Percentiles rank a stretch among this genome's conserved stretches.
Evolutionary conservation across 1,140 invertebrate genomes (phyloP).

Genomic region (Amyelois transitella): DNA sequence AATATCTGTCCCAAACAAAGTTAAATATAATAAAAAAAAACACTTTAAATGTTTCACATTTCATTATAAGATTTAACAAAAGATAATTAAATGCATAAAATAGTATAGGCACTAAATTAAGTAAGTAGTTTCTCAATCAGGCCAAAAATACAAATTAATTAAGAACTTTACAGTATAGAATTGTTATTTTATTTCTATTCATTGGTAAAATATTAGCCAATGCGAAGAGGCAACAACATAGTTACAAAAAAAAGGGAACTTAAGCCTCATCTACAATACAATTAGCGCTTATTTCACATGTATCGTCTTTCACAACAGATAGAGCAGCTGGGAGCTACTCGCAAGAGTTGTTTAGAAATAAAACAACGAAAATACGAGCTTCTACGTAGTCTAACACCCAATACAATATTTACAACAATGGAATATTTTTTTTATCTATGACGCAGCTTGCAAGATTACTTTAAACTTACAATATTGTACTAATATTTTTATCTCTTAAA

Average conservation of each 20-base stretch:
- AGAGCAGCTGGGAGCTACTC: conserved; percentile 31
- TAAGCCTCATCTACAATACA: conserved; percentile 44
- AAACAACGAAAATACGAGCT: conserved; percentile 35
- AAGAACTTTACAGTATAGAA: too few relatives aligned
- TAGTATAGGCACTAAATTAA: too few relatives aligned
- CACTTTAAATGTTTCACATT: too few relatives aligned
- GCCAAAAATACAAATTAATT: too few relatives aligned
- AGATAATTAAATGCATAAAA: too few relatives aligned
- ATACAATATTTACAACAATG: conserved; percentile 51
- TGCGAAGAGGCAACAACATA: conserved; percentile 12
- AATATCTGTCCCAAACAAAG: too few relatives aligned
- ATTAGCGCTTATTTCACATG: conserved; percentile 51
- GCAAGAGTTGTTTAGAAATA: conserved; percentile 26
- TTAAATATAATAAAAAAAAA: too few relatives aligned
- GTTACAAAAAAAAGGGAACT: conserved; percentile 33
- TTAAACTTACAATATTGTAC: conserved; percentile 45
- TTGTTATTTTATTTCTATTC: neutral
- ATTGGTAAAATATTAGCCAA: neutral
- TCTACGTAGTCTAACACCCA: conserved; percentile 42
- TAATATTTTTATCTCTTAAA: conserved; percentile 49
- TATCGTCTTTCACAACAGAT: conserved; percentile 71
- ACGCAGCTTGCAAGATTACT: conserved; percentile 38
- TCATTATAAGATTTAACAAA: too few relatives aligned
- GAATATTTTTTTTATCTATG: conserved; percentile 38
- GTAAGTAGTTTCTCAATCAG: too few relatives aligned